Evolutionary conservation across 2,888 invertebrate species (phyloP).

Genomic region (Dynastes grantii): DNA sequence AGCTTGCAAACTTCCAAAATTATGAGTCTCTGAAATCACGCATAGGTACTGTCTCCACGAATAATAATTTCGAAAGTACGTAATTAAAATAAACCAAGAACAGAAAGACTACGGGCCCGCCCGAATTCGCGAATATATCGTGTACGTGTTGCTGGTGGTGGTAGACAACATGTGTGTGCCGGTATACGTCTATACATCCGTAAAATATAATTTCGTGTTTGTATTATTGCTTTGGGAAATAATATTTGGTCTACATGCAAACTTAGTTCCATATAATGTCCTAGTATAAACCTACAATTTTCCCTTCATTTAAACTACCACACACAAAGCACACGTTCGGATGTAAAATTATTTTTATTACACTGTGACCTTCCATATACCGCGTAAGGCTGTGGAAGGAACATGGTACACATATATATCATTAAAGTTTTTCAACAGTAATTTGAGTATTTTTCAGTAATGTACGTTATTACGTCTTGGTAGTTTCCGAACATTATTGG

Average conservation of each 20-base stretch:
- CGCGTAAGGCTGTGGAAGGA: conserved; percentile 13
- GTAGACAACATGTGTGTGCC: conserved; percentile 35
- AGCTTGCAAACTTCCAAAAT: conserved; percentile 27
- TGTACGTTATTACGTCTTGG: conserved; percentile 37
- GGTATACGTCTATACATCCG: conserved; percentile 37
- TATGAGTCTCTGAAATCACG: conserved; percentile 27
- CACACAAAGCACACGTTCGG: conserved; percentile 43
- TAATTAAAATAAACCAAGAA: conserved; percentile 46
- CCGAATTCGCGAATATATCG: conserved; percentile 43
- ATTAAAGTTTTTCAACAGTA: conserved; percentile 47
- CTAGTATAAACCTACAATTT: conserved; percentile 46
- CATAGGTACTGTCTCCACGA: conserved; percentile 20
- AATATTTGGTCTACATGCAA: conserved; percentile 48
- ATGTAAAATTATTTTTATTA: conserved; percentile 48
- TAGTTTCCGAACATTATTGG: conserved; percentile 28
- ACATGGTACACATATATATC: conserved; percentile 34
- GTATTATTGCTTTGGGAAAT: conserved; percentile 46
- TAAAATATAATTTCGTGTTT: conserved; percentile 47
- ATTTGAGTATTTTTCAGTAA: conserved; percentile 48
- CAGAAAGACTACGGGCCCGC: conserved; percentile 33
- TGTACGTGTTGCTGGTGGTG: conserved; percentile 28
- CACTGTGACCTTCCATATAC: conserved; percentile 42
- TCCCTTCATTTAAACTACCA: conserved; percentile 46
- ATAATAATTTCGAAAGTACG: conserved; percentile 36
- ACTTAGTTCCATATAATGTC: conserved; percentile 46